Conservation (phyloP, 2,797 vertebrate genomes). For the Anableps anableps region DNA sequence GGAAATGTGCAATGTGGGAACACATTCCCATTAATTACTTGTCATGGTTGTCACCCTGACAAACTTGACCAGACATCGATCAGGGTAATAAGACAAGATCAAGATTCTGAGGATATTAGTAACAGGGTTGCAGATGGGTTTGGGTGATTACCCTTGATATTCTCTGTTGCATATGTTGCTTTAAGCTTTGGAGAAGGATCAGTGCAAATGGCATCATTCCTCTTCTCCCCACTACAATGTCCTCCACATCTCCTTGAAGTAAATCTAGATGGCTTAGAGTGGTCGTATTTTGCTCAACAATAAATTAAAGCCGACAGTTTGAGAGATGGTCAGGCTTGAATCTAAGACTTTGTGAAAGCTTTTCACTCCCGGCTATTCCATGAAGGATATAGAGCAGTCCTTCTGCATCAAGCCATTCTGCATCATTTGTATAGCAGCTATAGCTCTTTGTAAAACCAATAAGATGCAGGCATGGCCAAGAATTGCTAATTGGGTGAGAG, state of each 20-base stretch:
- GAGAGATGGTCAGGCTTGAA: constrained; percentile 68
- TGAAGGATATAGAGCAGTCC: constrained; percentile 65
- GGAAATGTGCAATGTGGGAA: constrained; percentile 67
- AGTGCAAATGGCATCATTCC: constrained; percentile 61
- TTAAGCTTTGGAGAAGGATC: constrained; percentile 61
- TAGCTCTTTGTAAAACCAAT: constrained; percentile 45
- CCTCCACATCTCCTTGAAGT: constrained; percentile 76
- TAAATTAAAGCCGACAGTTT: constrained; percentile 76
- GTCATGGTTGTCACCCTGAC: constrained; percentile 54
- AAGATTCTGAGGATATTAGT: constrained; percentile 61
- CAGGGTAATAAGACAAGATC: constrained; percentile 68
- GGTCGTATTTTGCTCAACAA: constrained; percentile 65
- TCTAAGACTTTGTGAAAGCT: constrained; percentile 71
- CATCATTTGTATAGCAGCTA: constrained; percentile 48
- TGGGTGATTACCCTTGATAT: constrained; percentile 67
- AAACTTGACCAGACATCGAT: constrained; percentile 63
- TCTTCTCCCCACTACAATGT: constrained; percentile 54
- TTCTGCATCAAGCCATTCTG: constrained; percentile 51
- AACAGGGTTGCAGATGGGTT: constrained; percentile 53
- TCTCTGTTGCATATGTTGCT: constrained; percentile 67
- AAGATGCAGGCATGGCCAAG: constrained; percentile 53
- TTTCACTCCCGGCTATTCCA: constrained; percentile 59
- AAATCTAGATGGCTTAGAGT: constrained; percentile 76
- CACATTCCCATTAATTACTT: constrained; percentile 66
- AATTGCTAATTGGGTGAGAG: constrained; percentile 79